Base-by-base conservation (phyloP, 2,888 invertebrate species). In the Dynastes tityus region DNA sequence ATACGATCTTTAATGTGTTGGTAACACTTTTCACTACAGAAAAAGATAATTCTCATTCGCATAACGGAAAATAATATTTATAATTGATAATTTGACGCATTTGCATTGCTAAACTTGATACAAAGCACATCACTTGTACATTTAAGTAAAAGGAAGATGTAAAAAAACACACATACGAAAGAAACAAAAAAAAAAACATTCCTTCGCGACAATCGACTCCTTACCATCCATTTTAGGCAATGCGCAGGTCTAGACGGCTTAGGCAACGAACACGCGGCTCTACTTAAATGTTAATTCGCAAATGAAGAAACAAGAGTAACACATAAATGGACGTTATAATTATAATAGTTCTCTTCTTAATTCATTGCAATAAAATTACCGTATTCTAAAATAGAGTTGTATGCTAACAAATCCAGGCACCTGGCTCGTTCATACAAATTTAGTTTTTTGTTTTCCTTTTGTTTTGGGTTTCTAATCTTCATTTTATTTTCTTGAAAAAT, bases 141-240 rank as follows among this genome's bases (percentile, higher is more conserved):
- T 85, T 85, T 74, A 76, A 71, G 65, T 78, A 79, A 77, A 83
- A 84, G 84, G 85, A 85, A 83, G 68, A 65, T 49, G 45, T 37
- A 37, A 37, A 40, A 68, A 9, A 45, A 45, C 45, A 45, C 8
- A 45, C 45, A 45, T 11, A 45, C 68, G 68, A 29, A 40, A 49
- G 27, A 29, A 68, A 45, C 80, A 73, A 53, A 61, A 77, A 82
- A 83, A 82, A 83, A 81, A 82, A 86, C 86, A 86, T 87, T 87
- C 87, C 87, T 85, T 83, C 81, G 84, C 85, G 88, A 87, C 88
- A 88, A 88, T 88, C 87, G 63, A 58, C 55, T 16, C 8, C 22
- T 58, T 58, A 58, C 55, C 55, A 58, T 58, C 55, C 55, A 58
- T 27, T 65, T 45, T 45, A 45, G 45, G 45, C 45, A 45, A 45